Evolutionary conservation across 2,888 invertebrate genomes (phyloP).

Genomic region (Rapana venosa): DNA sequence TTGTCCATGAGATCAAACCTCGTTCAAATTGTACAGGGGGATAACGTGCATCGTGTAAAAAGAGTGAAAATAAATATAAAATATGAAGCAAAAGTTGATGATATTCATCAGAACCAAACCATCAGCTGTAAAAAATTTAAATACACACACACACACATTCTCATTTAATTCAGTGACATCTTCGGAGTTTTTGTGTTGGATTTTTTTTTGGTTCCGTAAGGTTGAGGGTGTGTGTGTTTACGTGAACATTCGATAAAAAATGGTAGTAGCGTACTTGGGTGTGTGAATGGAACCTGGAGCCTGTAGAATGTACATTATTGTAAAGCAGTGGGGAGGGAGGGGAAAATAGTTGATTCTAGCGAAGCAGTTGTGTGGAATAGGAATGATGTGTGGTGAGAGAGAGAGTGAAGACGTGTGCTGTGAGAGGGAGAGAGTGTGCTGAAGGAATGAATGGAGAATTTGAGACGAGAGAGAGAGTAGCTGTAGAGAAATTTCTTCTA

Average conservation of each 20-base stretch:
- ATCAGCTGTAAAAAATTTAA: conserved; percentile 23
- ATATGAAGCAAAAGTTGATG: background rate
- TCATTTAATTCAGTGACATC: no score
- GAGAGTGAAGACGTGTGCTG: background rate
- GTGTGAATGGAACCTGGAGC: background rate
- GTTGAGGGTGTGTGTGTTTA: no score
- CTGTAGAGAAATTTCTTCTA: background rate
- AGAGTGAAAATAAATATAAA: no score
- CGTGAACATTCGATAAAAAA: no score
- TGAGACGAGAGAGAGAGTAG: background rate
- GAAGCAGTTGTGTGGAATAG: background rate
- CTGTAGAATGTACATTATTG: no score
- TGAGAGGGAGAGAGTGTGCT: background rate
- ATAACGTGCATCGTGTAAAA: conserved; percentile 7
- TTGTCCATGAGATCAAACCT: background rate
- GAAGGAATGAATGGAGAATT: background rate
- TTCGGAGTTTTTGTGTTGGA: no score
- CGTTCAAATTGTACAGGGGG: background rate
- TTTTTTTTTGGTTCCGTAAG: no score
- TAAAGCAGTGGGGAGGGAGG: no score
- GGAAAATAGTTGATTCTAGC: background rate
- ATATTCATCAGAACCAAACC: background rate
- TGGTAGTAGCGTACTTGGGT: background rate
- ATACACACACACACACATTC: no score
- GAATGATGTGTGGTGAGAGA: background rate